Base-by-base conservation (phyloP, 2,888 invertebrate genomes). In the Meganola albula region DNA sequence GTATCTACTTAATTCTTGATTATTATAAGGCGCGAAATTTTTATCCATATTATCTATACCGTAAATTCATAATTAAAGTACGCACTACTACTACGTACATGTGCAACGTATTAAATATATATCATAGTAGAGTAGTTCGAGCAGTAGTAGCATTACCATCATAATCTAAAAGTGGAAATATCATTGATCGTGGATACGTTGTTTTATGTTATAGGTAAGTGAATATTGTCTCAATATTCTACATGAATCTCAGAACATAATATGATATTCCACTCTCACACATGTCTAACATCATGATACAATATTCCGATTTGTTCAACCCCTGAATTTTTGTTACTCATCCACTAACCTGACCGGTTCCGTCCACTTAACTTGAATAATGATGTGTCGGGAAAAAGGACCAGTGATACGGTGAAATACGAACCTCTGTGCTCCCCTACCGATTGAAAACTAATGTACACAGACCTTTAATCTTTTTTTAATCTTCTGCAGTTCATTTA, bases 341-440 rank as follows among this genome's bases (percentile, higher is more conserved):
- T 72, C 70, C 68, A 63, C 71, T 69, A 70, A 72, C 73, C 70
- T 72, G 66, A 69, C 72, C 68, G 61, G 64, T 57, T 53, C 73
- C 69, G 74, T 76, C 79, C 78, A 78, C 75, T 79, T 80, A 77
- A 71, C 72, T 73, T 79, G 80, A 80, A 77, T 82, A 82, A 82
- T 79, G 79, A 79, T 74, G 76, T 76, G 74, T 58, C 74, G 65
- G 64, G 63, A 55, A 65, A 73, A 71, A 62, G 73, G 72, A 63
- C 65, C 60, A 57, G 55, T 49, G 60, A 70, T 66, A 63, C 68
- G 69, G 67, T 53, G 67, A 69, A 75, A 74, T 62, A 53, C 51
- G 47, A 50, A 47, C 53, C 48, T 53, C 54, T 53, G 50, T 41
- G 44, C 58, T 50, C 54, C 37, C 29, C 43, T 34, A 39, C 11